These are phyloP conservation scores for Mellilla xanthometata DNA, from an alignment of 2,888 invertebrate species.

Conservation along the genomic window DNA sequence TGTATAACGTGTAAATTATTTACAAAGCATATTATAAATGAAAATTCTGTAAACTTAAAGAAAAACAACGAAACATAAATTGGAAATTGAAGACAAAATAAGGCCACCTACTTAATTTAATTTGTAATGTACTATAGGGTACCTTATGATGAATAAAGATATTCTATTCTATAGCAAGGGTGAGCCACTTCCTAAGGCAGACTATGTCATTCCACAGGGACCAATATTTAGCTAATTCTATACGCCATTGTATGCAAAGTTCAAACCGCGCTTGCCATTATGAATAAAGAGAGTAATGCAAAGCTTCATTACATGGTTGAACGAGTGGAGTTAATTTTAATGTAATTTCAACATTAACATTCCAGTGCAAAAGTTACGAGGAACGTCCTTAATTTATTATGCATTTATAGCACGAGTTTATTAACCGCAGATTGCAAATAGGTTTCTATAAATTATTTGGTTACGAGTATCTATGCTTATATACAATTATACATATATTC, in stretches of 20 bases:
- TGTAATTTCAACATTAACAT: constrained; percentile 1
- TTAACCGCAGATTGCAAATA: constrained; percentile 3
- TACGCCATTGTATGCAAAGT: constrained; percentile 21
- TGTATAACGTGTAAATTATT: no score
- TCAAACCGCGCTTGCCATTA: constrained; percentile 15
- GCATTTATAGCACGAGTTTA: constrained; percentile 1
- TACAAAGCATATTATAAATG: no score
- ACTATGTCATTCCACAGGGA: no score
- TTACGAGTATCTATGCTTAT: not conserved
- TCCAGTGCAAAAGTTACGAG: constrained; percentile 1
- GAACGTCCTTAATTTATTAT: constrained; percentile 5
- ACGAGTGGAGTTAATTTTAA: constrained; percentile 7
- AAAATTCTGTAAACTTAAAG: no score
- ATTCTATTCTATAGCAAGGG: no score
- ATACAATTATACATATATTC: not conserved
- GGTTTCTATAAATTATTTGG: constrained; percentile 7
- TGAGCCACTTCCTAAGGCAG: no score
- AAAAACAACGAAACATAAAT: no score
- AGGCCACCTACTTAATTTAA: no score
- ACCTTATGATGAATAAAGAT: no score
- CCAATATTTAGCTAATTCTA: no score
- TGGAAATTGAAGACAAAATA: no score
- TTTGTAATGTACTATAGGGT: no score
- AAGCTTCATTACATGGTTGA: constrained; percentile 2
- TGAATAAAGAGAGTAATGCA: constrained; percentile 7